Percentiles rank a stretch among this genome's conserved stretches.
phyloP scores from a whole-genome alignment of 2,888 invertebrate genomes.

The Cephus pulcher region DNA sequence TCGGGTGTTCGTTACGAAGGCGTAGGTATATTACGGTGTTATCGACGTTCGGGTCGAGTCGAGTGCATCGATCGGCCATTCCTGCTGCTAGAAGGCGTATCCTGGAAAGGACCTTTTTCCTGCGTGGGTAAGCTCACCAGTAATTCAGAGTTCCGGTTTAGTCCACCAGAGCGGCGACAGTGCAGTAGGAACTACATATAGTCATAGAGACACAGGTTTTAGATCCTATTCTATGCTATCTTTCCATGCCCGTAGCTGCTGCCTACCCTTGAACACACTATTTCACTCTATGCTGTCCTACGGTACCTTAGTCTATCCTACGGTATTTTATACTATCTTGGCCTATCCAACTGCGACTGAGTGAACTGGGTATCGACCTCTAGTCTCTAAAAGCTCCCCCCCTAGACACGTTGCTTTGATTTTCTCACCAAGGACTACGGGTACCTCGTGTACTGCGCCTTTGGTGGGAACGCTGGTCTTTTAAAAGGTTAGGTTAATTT shows the following conservation, averaged over 20 bases:
- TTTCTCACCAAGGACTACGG: not conserved
- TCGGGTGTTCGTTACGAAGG: not conserved
- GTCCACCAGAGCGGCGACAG: constrained; percentile 56
- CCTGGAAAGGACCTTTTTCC: not conserved
- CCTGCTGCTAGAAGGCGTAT: not conserved
- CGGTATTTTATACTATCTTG: constrained; percentile 17
- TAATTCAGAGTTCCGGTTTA: constrained; percentile 54
- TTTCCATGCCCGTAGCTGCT: not conserved
- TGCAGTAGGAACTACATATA: not conserved
- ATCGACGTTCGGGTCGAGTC: not conserved
- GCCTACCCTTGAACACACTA: not conserved
- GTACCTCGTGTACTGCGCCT: not conserved
- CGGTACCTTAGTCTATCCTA: constrained; percentile 15
- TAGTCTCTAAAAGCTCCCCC: constrained; percentile 17
- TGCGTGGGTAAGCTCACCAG: constrained; percentile 23
- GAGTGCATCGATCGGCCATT: not conserved
- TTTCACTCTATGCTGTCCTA: constrained; percentile 26
- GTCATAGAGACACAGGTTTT: not conserved
- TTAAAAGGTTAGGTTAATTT: constrained; percentile 39
- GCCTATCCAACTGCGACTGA: constrained; percentile 47
- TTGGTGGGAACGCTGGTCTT: not conserved
- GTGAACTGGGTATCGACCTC: constrained; percentile 50
- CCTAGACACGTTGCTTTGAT: not conserved
- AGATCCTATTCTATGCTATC: not conserved
- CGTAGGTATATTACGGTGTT: not conserved